Conservation (phyloP, 2,888 invertebrate genomes). For the Drosophila seclusa region DNA sequence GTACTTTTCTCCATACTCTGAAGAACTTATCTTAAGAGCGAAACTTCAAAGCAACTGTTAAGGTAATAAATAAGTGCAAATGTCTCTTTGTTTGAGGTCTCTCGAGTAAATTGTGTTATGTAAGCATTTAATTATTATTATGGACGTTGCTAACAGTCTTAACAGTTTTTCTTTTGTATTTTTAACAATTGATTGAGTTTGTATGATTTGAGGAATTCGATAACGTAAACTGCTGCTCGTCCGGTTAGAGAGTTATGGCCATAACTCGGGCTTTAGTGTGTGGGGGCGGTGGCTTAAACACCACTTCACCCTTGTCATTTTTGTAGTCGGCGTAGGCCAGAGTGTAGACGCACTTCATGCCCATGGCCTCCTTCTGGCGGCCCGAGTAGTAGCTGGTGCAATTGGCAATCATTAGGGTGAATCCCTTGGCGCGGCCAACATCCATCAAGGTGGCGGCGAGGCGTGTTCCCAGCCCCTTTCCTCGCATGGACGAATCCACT, state of each 20-base stretch:
- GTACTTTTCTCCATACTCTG: not conserved
- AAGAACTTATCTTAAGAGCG: not conserved
- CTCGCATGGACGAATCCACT: conserved; percentile 49
- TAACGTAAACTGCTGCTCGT: not conserved
- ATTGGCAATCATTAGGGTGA: conserved; percentile 49
- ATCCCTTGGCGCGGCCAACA: conserved; percentile 53
- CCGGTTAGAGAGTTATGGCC: conserved; percentile 16
- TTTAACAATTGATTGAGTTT: not conserved
- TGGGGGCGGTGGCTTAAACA: conserved; percentile 57
- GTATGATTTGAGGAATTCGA: not conserved
- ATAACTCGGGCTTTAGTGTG: conserved; percentile 37
- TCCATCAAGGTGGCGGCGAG: conserved; percentile 54
- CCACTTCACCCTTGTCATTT: conserved; percentile 38
- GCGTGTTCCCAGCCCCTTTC: conserved; percentile 53
- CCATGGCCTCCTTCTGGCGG: conserved; percentile 54
- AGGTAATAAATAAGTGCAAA: too few species aligned
- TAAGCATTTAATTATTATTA: not conserved
- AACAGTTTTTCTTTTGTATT: not conserved
- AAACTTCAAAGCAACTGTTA: not conserved
- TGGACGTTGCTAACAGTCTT: too few species aligned
- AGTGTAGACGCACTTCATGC: conserved; percentile 59
- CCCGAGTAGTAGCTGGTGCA: conserved; percentile 68
- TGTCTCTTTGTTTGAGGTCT: not conserved
- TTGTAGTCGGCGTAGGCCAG: conserved; percentile 60
- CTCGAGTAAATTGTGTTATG: not conserved